Percentiles rank a stretch among this genome's conserved stretches.
phyloP scores from a whole-genome alignment of 1,140 invertebrate species.

The Trinorchestia longiramus region DNA sequence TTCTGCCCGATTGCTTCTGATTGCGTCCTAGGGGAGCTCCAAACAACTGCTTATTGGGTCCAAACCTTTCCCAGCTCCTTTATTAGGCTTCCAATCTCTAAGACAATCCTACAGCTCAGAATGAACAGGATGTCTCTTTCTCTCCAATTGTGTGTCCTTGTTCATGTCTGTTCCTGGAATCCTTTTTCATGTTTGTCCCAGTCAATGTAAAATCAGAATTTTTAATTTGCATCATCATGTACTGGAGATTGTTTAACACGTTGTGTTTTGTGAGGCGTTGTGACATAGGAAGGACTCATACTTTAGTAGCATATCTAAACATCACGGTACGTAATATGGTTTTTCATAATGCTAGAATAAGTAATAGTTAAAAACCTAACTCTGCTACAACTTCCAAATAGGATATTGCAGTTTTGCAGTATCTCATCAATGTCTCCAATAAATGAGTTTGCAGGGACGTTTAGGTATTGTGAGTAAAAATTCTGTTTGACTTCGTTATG shows the following conservation, averaged over 20 bases:
- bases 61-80: constrained; percentile 20
- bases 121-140: not conserved
- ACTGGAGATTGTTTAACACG: not conserved
- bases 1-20: constrained; percentile 37
- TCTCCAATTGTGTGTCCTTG: not conserved
- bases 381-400: no score
- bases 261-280: not conserved
- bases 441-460: no score
- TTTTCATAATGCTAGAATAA: no score
- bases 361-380: no score
- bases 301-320: no score
- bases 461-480: no score
- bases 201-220: no score
- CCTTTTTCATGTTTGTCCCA: not conserved
- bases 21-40: constrained; percentile 3
- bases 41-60: constrained; percentile 13
- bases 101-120: not conserved
- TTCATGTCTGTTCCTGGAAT: not conserved
- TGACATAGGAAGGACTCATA: not conserved
- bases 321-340: no score
- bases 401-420: no score
- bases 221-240: not conserved
- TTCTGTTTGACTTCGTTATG: no score
- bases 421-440: no score
- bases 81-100: not conserved